phyloP scores from a whole-genome alignment of 1,140 invertebrate genomes.

The Proctacanthus coquilletti region DNA sequence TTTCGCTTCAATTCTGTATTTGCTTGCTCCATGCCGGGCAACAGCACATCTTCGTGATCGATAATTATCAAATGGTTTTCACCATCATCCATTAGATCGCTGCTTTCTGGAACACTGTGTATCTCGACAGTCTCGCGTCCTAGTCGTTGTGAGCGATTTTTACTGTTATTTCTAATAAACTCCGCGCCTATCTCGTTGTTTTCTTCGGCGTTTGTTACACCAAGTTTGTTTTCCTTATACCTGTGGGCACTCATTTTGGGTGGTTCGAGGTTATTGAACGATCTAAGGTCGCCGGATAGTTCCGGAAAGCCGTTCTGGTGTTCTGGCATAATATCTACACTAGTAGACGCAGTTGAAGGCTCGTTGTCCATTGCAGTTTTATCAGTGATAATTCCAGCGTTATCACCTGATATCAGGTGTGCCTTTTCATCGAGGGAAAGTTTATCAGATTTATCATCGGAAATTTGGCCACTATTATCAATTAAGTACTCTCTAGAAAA shows the following conservation, averaged over 20 bases:
- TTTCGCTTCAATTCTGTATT: background rate
- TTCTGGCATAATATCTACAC: too few species aligned
- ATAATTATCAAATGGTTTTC: too few species aligned
- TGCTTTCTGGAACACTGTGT: background rate
- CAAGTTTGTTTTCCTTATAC: background rate
- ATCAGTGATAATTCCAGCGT: background rate
- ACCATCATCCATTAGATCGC: too few species aligned
- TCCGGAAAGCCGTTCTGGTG: too few species aligned
- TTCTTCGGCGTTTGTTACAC: background rate
- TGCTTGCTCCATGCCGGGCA: too few species aligned
- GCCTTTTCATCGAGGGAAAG: background rate
- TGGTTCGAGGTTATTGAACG: too few species aligned
- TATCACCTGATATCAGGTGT: background rate
- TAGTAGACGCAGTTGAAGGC: too few species aligned
- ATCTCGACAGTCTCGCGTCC: background rate
- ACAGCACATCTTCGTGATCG: too few species aligned
- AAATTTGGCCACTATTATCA: too few species aligned
- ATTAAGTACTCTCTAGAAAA: too few species aligned
- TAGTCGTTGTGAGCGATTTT: background rate
- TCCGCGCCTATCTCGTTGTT: background rate
- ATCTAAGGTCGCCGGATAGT: too few species aligned
- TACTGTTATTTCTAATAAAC: conserved; percentile 1
- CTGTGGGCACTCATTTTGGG: too few species aligned
- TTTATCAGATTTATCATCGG: conserved; percentile 1
- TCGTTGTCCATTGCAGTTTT: background rate